A percentile compares a stretch with the other conserved stretches of the same genome.
Evolutionary conservation across 2,113 vertebrate genomes (phyloP).

Genomic region (Pionites leucogaster): DNA sequence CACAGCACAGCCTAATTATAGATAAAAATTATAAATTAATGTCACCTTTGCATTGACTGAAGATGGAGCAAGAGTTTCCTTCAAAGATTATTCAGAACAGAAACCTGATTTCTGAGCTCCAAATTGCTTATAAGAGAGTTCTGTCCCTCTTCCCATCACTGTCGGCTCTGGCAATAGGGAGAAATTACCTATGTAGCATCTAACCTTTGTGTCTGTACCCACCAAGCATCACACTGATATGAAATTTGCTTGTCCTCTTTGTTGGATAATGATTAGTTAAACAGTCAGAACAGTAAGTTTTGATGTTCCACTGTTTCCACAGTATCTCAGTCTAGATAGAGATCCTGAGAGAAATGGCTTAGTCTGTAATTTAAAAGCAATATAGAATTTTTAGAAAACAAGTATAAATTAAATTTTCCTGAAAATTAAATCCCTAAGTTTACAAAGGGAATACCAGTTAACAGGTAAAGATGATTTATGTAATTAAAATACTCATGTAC

Average conservation of each 20-base stretch:
- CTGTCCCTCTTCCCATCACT: not conserved
- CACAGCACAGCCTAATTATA: not conserved
- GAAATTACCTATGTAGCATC: not conserved
- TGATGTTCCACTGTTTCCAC: not conserved
- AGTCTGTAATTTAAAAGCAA: not conserved
- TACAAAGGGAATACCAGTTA: not conserved
- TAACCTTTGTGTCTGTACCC: not conserved
- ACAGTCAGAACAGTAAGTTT: not conserved
- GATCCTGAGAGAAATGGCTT: not conserved
- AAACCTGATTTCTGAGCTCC: not conserved
- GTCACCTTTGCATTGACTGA: not conserved
- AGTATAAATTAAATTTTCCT: not conserved
- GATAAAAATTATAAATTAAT: not conserved
- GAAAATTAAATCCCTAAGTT: not conserved
- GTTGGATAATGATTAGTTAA: not conserved
- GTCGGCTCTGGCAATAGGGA: not conserved
- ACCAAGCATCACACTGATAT: not conserved
- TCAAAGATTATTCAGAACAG: not conserved
- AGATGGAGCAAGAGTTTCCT: not conserved
- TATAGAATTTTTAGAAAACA: not conserved
- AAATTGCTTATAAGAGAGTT: not conserved
- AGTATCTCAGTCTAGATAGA: not conserved
- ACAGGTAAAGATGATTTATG: conserved; percentile 66
- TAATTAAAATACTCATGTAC: conserved; percentile 67
- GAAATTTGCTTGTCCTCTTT: not conserved